Evolutionary conservation across 2,888 invertebrate genomes (phyloP), one percentile per base, ranked within the genome.

Genomic region (Myathropa florea): DNA sequence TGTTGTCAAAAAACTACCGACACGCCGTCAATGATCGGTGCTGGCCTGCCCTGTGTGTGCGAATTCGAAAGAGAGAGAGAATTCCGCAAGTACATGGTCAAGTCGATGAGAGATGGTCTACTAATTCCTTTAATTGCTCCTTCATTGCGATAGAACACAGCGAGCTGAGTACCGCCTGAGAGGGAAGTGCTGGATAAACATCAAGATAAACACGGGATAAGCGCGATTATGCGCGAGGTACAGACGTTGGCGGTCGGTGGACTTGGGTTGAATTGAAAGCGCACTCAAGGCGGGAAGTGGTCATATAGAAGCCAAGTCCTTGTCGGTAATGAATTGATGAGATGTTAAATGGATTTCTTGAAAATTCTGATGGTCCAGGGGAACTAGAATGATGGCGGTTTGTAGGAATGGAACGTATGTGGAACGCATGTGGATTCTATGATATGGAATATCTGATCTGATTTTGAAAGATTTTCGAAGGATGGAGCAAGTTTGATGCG

Each of bases 51-150:
- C 10, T 33, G 4, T 30, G 6, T 10, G n/a, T n/a, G n/a, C n/a
- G n/a, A n/a, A n/a, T n/a, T n/a, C n/a, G n/a, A n/a, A n/a, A n/a
- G n/a, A n/a, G n/a, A n/a, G n/a, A n/a, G n/a, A n/a, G n/a, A n/a
- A n/a, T n/a, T n/a, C n/a, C n/a, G n/a, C n/a, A n/a, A n/a, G n/a
- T n/a, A n/a, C n/a, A 7, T 18, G 46, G 18, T 18, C 46, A 18
- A 7, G 46, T 46, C 46, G 4, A 3, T 18, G 46, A 57, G 71
- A 71, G 67, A 76, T 81, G 81, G 76, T 85, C 76, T 61, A 77
- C 84, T 81, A 77, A 85, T 85, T 85, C 68, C 68, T 85, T 85
- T 85, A 81, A 81, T 81, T 81, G 67, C 76, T 68, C 81, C 46
- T 46, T 46, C 46, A 46, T 46, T 46, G 81, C 68, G 71, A 81